Base-by-base conservation (phyloP, 2,888 invertebrate genomes). In the Eilema caniola region DNA sequence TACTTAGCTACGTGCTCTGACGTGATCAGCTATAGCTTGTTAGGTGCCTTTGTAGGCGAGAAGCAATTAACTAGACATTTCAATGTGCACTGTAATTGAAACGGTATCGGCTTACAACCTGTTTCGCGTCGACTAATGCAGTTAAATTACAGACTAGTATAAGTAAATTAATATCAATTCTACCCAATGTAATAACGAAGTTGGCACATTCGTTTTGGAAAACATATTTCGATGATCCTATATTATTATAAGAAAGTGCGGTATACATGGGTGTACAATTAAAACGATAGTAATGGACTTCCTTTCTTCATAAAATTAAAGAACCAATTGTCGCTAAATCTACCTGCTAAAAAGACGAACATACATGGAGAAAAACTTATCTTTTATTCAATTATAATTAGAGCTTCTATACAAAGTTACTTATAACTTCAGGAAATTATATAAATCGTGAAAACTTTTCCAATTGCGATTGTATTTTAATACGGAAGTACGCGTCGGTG, bases 21-120 rank as follows among this genome's bases (percentile, higher is more conserved):
- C 25, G 69, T 67, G 59, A 74, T 83, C 73, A 79, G 67, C 62
- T 25, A 14, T 23, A 53, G 62, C 64, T 63, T 63, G 70, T 76
- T 75, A 67, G 70, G 47, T 66, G 64, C 62, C 24, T 73, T 67
- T 70, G 63, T 72, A 37, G 65, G 56, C 59, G 67, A 59, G 41
- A 71, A 70, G 28, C 70, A 68, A 77, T 78, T 76, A 70, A 47
- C 60, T 67, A 62, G 69, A 80, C 68, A 60, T 65, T 74, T 72
- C 73, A 72, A 72, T 73, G 57, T 65, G 69, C 74, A 78, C 16
- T 59, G 20, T 74, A 62, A 76, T 76, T 70, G 69, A 71, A 71
- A 74, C 65, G 62, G 33, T 56, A 64, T 56, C 59, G 28, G 47
- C 61, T 68, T 69, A 16, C 14, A 53, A 69, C 20, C 59, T 10